Evolutionary conservation across 2,797 vertebrate genomes (phyloP), one percentile per base, ranked within the genome.

Genomic region (Pipistrellus pipistrellus): DNA sequence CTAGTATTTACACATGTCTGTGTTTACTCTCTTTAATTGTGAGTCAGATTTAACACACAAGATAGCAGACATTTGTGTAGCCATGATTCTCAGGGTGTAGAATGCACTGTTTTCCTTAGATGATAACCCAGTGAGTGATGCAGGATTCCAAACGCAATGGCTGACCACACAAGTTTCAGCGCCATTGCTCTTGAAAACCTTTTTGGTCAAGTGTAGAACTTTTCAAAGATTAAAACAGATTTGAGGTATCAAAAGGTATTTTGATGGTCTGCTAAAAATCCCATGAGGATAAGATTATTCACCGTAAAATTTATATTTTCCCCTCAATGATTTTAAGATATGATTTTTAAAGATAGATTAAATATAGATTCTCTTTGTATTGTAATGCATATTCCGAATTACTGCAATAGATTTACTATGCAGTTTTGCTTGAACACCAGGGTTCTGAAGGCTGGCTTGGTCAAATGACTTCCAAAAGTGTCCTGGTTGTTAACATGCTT

Each of bases 21-120:
- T 93, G 68, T 96, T 95, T 96, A 76, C 53, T 57, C 30, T 94
- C 11, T 76, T 84, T 95, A 86, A 88, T 64, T 95, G 93, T 96
- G 96, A 97, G 91, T 96, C 95, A 93, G 82, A 53, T 72, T 80
- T 78, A 88, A 83, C 35, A 72, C 68, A 30, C 6, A 18, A 72
- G 82, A 95, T 89, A 32, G 20, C 27, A 94, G 92, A 87, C 85
- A 64, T 57, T 41, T 81, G 85, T 1, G 8, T 64, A 88, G 57
- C 68, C 30, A 5, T 41, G 68, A 76, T 53, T 71, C 72, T 68
- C 14, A 5, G 75, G 66, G 4, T 8, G 57, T 38, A 4, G 53
- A 72, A 86, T 75, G 46, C 6, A 30, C 46, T 88, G 20, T 69
- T 91, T 91, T 85, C 53, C 21, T 73, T 53, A 21, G 18, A 30